Evolutionary conservation across 2,888 invertebrate genomes (phyloP), one percentile per base, ranked within the genome.

Genomic region (Agonopterix subpropinquella): DNA sequence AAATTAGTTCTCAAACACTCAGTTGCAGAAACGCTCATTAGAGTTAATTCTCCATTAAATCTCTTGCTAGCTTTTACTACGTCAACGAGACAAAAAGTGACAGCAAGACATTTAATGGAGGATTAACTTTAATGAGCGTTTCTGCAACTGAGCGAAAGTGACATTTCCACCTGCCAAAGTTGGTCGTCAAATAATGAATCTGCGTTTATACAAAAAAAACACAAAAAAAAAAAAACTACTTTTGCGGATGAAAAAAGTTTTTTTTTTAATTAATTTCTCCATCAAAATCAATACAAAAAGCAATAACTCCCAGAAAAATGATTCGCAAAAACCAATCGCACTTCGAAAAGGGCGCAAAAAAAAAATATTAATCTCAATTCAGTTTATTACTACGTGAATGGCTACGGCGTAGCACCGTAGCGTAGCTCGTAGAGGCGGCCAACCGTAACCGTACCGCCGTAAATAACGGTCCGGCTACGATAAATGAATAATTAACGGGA

Each of bases 401-500:
- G 61, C 64, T 67, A 64, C 63, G 64, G 43, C 50, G 62, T 60
- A 60, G 59, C 61, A 47, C 11, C 53, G 57, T 57, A 57, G 55
- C 56, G 67, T 66, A 65, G 63, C 58, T 43, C 57, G 65, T 58
- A 55, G 28, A 28, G 60, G 64, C 67, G 62, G 62, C 64, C 63
- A 64, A 65, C 68, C 70, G 65, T 69, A 70, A 67, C 71, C 59
- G 63, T n/a, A 43, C 43, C 13, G 43, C 49, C 58, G 61, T 64
- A 64, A 65, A 65, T 62, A 65, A 59, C 56, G 51, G 44, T 50
- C 51, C 48, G 51, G 52, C 50, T 49, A 55, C 62, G 56, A 57
- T 59, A 61, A 64, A 64, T 64, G 62, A 65, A 64, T 64, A 64
- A 65, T 65, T 65, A 62, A 65, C 58, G 50, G 52, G 47, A 53